These are phyloP conservation scores for Xenops minutus DNA, from an alignment of 2,797 vertebrate genomes.

Conservation along the genomic window DNA sequence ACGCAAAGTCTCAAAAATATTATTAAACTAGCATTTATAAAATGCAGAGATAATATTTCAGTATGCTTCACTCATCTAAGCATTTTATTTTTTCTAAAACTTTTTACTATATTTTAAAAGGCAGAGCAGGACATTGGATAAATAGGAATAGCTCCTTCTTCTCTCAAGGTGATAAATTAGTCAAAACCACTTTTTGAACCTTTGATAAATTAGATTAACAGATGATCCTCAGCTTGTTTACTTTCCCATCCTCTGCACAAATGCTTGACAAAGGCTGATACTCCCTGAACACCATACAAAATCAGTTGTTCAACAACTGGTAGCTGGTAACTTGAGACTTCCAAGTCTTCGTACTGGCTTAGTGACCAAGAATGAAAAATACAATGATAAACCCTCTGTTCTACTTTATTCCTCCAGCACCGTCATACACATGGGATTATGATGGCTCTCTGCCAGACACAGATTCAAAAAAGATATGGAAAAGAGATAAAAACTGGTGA, in stretches of 20 bases:
- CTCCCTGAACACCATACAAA: neutral
- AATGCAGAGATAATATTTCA: neutral
- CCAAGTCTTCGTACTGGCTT: neutral
- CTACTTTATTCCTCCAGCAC: neutral
- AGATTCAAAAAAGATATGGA: neutral
- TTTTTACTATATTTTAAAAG: neutral
- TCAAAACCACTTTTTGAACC: neutral
- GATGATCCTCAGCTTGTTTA: neutral
- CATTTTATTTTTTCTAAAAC: neutral
- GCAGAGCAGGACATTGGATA: neutral
- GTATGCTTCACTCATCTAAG: neutral
- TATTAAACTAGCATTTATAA: neutral
- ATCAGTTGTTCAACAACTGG: neutral
- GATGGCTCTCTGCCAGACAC: neutral
- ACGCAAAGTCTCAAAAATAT: neutral
- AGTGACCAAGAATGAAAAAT: neutral
- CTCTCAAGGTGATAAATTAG: neutral
- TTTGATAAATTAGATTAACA: neutral
- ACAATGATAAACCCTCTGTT: neutral
- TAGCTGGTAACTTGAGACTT: neutral
- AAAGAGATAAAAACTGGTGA: neutral
- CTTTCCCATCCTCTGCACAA: neutral
- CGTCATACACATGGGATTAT: neutral
- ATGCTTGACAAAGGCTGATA: neutral
- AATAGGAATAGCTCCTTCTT: neutral